Evolutionary conservation across 2,888 invertebrate species (phyloP), one percentile per base, ranked within the genome.

Genomic region (Andrena bicolor): DNA sequence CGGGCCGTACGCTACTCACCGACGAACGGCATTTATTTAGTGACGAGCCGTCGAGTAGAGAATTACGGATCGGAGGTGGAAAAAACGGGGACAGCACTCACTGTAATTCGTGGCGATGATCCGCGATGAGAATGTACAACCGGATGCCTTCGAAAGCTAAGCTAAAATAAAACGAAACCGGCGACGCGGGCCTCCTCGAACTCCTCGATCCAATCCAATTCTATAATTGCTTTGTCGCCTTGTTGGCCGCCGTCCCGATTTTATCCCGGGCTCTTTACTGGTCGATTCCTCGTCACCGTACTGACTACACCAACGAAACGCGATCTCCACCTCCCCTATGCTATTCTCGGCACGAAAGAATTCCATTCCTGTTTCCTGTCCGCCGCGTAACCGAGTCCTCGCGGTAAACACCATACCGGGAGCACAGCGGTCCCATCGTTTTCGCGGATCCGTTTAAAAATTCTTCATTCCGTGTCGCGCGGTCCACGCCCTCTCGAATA

Each of bases 161-260:
- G 93, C 91, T 91, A 93, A 94, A 93, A 94, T 93, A 94, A 94
- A 93, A 93, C 92, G 91, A 93, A 91, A 91, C 88, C 88, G 82
- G 86, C 87, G 87, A 84, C 85, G 89, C 88, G 86, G 89, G 83
- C 88, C 92, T 90, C 90, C 88, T 88, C 91, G 90, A 90, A 90
- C 91, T 90, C 91, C 89, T 89, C 90, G 90, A 92, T 91, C 92
- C 90, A 90, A 91, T 91, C 91, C 91, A 89, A 93, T 89, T 93
- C 93, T 94, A 94, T 94, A 93, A 94, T 93, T 93, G 93, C 91
- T 90, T 56, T 91, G 83, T 88, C 83, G 89, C 86, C 90, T 90
- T 72, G 80, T 93, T 93, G 94, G 94, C 94, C 91, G 75, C 88
- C 90, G 92, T 92, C 93, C 93, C 93, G 93, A 90, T 91, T 83